Evolutionary conservation across 2,113 vertebrate species (phyloP), one percentile per base, ranked within the genome.

Genomic region (Vulpes ferrilata): DNA sequence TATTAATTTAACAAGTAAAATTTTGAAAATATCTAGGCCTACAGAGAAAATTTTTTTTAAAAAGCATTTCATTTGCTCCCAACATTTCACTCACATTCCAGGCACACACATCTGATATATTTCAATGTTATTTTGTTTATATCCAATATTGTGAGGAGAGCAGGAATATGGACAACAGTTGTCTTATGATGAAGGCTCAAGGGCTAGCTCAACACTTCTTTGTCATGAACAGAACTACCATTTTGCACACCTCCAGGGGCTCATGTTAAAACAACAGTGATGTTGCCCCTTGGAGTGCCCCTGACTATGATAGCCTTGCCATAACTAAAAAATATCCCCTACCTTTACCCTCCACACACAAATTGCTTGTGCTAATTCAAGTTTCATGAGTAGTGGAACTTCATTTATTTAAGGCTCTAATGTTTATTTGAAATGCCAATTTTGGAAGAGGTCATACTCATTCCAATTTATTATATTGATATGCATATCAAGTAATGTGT

Each of bases 391-490:
- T 25, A 60, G 48, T 25, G 9, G 23, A 84, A 55, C 5, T 91
- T 88, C 2, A 80, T 51, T 76, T 93, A 67, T 92, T 79, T 84
- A 82, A 55, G 20, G 19, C 35, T 73, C 30, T 80, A 90, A 48
- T 69, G 10, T 48, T 59, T 84, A 88, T 76, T 53, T 90, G 76
- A 96, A 88, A 96, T 76, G 35, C 5, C n/a, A 93, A 3, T 88
- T 90, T 83, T 5, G 27, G 20, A 19, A 57, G 11, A 57, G 11
- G 35, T 88, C 38, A 55, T 17, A 51, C 11, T 65, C 83, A 62
- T 82, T 91, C 27, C 57, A 78, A 93, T 10, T 57, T 94, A 89
- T 64, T 78, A 22, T 64, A 90, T 20, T 74, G 32, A 15, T 69
- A 67, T 53, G 8, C 27, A 55, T 3, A 73, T 82, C 48, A 97